phyloP scores from a whole-genome alignment of 23 tunicate species.

The Aplidium turbinatum region DNA sequence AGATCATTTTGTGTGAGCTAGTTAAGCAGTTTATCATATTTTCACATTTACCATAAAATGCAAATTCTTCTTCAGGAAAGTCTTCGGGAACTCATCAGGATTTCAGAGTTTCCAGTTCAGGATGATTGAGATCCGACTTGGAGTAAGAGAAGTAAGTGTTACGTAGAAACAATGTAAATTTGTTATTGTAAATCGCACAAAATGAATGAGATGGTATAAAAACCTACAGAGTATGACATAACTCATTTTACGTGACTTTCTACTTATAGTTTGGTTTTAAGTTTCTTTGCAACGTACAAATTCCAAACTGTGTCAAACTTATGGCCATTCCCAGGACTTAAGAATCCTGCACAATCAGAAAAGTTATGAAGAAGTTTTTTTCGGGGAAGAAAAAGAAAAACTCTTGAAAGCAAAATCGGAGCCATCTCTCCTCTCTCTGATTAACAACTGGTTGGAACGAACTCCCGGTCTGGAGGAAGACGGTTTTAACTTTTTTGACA shows the following conservation, averaged over 20 bases:
- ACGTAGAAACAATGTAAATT: too few relatives aligned
- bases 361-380: slow-evolving; percentile 37
- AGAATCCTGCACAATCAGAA: slow-evolving; percentile 45
- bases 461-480: slow-evolving; percentile 63
- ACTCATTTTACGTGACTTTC: too few relatives aligned
- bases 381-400: slow-evolving; percentile 28
- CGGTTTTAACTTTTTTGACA: slow-evolving; percentile 65
- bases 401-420: slow-evolving; percentile 24
- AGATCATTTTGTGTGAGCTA: too few relatives aligned
- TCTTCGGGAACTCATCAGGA: slow-evolving; percentile 36
- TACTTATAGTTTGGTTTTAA: too few relatives aligned
- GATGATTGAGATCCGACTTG: slow-evolving; percentile 59
- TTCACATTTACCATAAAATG: background rate
- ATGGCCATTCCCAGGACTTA: slow-evolving; percentile 35
- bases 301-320: background rate
- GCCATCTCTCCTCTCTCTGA: slow-evolving; percentile 38
- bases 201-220: too few relatives aligned
- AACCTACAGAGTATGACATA: too few relatives aligned
- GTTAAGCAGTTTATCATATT: background rate
- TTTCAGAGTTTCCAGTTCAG: slow-evolving; percentile 85
- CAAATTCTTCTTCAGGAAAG: background rate
- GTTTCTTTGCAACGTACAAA: too few relatives aligned
- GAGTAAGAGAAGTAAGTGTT: slow-evolving; percentile 58
- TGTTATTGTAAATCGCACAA: too few relatives aligned
- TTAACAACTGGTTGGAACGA: slow-evolving; percentile 70